Percentiles rank a stretch among this genome's conserved stretches.
Conservation (phyloP, 2,888 invertebrate genomes). For the Rotaria sp. region DNA sequence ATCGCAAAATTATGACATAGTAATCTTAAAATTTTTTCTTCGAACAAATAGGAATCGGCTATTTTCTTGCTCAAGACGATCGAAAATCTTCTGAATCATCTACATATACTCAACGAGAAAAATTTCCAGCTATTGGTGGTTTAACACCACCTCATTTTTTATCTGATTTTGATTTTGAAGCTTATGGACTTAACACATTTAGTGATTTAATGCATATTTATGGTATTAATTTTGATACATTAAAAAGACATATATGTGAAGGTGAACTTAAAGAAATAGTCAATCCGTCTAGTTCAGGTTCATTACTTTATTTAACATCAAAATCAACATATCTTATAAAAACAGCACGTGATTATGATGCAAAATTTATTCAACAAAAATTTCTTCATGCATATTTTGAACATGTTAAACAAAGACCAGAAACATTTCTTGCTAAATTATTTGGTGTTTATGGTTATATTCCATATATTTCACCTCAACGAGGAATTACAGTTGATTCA, state of each 20-base stretch:
- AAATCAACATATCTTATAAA: neutral
- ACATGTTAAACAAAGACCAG: neutral
- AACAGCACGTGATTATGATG: constrained; percentile 1
- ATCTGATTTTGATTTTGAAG: constrained; percentile 14
- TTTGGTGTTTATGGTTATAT: constrained; percentile 17
- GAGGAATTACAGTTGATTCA: neutral
- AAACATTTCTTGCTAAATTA: constrained; percentile 9
- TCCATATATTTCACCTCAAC: neutral
- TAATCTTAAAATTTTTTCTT: neutral
- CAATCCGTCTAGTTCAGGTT: neutral
- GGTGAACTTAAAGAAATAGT: constrained; percentile 1
- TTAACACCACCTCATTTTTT: neutral
- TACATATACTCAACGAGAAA: neutral
- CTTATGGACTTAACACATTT: constrained; percentile 11
- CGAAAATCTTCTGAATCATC: neutral
- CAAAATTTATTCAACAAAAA: constrained; percentile 26
- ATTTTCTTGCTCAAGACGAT: neutral
- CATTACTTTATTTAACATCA: neutral
- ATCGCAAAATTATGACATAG: no score
- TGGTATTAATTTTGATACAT: neutral
- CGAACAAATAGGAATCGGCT: neutral
- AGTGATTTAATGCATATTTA: neutral
- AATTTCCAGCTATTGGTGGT: neutral
- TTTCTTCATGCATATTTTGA: neutral
- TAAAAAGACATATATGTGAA: neutral